phyloP scores from a whole-genome alignment of 2,888 invertebrate species.

The Physocephala rufipes region DNA sequence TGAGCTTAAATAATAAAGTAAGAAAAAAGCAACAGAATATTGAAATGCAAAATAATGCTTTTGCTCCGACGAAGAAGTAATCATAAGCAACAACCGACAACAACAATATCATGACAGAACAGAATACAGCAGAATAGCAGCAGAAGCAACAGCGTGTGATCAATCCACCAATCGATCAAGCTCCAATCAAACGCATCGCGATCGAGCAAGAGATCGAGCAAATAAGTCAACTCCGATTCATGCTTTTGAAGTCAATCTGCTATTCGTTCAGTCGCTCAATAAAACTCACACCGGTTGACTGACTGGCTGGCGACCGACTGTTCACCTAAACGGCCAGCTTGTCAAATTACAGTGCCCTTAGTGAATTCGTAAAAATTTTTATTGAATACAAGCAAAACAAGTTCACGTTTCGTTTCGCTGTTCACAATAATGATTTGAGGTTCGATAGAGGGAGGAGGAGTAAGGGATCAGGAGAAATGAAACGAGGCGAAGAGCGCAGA shows the following conservation, averaged over 20 bases:
- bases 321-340: conserved; percentile 5
- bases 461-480: too few relatives aligned
- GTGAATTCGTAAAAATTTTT: conserved; percentile 53
- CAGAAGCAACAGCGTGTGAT: conserved; percentile 23
- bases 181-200: conserved; percentile 22
- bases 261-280: too few relatives aligned
- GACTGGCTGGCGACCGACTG: too few relatives aligned
- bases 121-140: conserved; percentile 33
- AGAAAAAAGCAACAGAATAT: conserved; percentile 31
- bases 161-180: conserved; percentile 23
- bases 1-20: conserved; percentile 2
- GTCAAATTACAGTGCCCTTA: conserved; percentile 58
- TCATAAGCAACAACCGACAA: too few relatives aligned
- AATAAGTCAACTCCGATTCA: too few relatives aligned
- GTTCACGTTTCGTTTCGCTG: too few relatives aligned
- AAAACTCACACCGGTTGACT: too few relatives aligned
- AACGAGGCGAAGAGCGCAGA: not conserved
- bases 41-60: conserved; percentile 10
- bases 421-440: too few relatives aligned
- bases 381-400: too few relatives aligned
- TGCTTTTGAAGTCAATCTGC: too few relatives aligned
- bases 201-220: conserved; percentile 17
- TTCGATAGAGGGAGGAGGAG: not conserved
- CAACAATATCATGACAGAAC: not conserved
- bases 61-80: not conserved